Evolutionary conservation across 1,140 invertebrate species (phyloP).

Genomic region (Venustaconcha ellipsiformis): DNA sequence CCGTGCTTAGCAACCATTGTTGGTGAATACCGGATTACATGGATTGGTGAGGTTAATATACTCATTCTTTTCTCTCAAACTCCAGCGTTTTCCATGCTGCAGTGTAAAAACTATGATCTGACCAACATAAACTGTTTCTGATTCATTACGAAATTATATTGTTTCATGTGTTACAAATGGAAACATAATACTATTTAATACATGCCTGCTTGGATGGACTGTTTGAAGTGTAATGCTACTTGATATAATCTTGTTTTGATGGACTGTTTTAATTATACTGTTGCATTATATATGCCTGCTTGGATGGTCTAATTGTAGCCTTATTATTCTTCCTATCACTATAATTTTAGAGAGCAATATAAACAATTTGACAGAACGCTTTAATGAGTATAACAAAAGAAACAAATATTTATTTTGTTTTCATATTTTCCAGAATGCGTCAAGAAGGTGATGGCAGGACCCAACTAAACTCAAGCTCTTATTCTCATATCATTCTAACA

Average conservation of each 20-base stretch:
- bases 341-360: background rate
- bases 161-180: no score
- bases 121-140: no score
- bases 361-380: background rate
- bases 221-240: background rate
- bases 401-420: background rate
- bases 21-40: no score
- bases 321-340: background rate
- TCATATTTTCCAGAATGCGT: conserved; percentile 61
- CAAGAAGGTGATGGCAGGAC: conserved; percentile 64
- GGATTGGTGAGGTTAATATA: no score
- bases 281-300: no score
- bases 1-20: no score
- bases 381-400: background rate
- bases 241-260: no score
- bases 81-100: no score
- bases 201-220: background rate
- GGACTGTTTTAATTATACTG: no score
- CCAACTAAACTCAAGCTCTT: conserved; percentile 23
- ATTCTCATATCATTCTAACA: conserved; percentile 3
- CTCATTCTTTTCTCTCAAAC: no score
- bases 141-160: no score
- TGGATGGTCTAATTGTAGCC: background rate
- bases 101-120: no score
- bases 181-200: background rate